Base-by-base conservation (phyloP, 2,113 vertebrate genomes). In the Nothobranchius furzeri region DNA sequence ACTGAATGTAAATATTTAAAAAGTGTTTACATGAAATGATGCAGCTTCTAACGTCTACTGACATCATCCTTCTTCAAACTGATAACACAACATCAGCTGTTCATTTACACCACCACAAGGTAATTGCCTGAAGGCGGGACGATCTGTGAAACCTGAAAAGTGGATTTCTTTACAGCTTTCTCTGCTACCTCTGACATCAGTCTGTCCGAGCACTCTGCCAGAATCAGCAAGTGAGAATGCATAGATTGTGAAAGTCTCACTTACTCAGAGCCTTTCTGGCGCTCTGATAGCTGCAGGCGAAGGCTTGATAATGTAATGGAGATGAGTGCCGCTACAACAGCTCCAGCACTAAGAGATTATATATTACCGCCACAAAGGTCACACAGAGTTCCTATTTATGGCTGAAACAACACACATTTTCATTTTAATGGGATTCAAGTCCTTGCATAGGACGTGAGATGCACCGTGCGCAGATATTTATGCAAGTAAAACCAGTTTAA, bases 251-350 rank as follows among this genome's bases (percentile, higher is more conserved):
- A 61, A 79, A 81, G 82, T 82, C 68, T 69, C 68, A 75, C 71
- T 71, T 61, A 48, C 78, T 74, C 73, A 9, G 59, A 68, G 64
- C 64, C 63, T 66, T 76, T 60, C 67, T 24, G 60, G 60, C 51
- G 42, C 61, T 70, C 62, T 51, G 60, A 24, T 69, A 67, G 70
- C 80, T 86, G 81, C 62, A 4, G 72, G 81, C 67, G 3, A 77
- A 75, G 20, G 71, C 74, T 80, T 81, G 65, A 81, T 87, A 83
- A 79, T 42, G 68, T 80, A 81, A 81, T 45, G 64, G 64, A 68
- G 72, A 83, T 48, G 82, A 84, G 68, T 36, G 60, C 65, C 13
- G 70, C 75, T 78, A 64, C 59, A 81, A 64, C 68, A 60, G 73
- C 54, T 60, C 63, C 67, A 20, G 62, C 35, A 14, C 48, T 70